Evolutionary conservation across 2,888 invertebrate genomes (phyloP).

Genomic region (Oscheius sp.): DNA sequence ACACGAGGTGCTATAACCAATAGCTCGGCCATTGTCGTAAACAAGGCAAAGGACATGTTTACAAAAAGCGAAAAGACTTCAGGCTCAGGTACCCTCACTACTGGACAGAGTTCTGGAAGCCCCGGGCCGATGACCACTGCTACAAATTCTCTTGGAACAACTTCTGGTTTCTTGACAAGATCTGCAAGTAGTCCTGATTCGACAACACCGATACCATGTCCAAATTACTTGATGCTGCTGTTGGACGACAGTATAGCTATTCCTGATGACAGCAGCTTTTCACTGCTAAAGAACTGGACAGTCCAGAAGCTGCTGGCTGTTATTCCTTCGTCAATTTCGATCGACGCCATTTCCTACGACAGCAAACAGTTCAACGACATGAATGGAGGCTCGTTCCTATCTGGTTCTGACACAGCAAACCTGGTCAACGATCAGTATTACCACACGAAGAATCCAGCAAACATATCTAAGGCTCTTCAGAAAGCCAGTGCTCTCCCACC

Average conservation of each 20-base stretch:
- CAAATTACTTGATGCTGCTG: no score
- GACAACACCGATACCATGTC: no score
- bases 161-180: background rate
- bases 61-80: no score
- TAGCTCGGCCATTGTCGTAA: no score
- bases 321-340: background rate
- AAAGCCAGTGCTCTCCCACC: background rate
- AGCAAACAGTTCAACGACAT: background rate
- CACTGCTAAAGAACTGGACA: constrained; percentile 15
- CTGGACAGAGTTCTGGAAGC: no score
- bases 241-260: background rate
- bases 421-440: background rate
- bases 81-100: no score
- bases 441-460: no score
- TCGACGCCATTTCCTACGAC: constrained; percentile 9
- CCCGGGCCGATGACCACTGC: no score
- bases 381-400: background rate
- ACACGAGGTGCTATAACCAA: no score
- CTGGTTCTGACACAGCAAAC: background rate
- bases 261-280: background rate
- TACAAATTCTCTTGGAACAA: no score
- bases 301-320: background rate
- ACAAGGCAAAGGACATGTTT: no score
- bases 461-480: no score
- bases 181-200: background rate